phyloP scores from a whole-genome alignment of 1,140 invertebrate species.

The Brachionus paranguensis region DNA sequence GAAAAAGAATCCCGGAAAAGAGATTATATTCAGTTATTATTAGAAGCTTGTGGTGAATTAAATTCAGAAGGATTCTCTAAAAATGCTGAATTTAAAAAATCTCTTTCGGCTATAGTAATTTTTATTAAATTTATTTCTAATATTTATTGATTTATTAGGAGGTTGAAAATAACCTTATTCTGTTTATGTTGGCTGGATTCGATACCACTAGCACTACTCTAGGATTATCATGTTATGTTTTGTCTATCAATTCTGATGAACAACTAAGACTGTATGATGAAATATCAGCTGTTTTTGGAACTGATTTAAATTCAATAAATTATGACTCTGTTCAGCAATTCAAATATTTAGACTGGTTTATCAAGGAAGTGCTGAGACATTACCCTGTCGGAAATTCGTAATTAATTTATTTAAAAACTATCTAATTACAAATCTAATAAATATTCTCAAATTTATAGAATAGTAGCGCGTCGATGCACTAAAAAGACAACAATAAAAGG shows the following conservation, averaged over 20 bases:
- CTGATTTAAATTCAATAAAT: background rate
- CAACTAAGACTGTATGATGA: conserved; percentile 56
- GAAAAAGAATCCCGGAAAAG: background rate
- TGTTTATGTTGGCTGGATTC: conserved; percentile 51
- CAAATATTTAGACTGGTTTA: conserved; percentile 49
- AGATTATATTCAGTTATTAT: conserved; percentile 19
- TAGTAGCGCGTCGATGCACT: conserved; percentile 46
- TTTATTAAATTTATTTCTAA: background rate
- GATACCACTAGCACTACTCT: conserved; percentile 57
- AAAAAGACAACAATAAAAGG: conserved; percentile 45
- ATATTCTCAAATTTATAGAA: background rate
- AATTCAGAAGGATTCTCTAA: conserved; percentile 5
- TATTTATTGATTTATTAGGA: conserved; percentile 43
- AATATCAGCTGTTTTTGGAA: conserved; percentile 42
- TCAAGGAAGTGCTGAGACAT: conserved; percentile 49
- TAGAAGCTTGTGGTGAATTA: background rate
- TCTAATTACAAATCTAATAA: no score
- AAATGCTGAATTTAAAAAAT: background rate
- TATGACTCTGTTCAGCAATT: conserved; percentile 45
- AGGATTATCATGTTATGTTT: conserved; percentile 48
- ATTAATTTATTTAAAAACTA: no score
- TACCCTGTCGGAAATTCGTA: conserved; percentile 47
- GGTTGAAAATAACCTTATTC: conserved; percentile 45
- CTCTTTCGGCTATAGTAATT: background rate
- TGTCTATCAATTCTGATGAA: conserved; percentile 55